Base-by-base conservation (phyloP, 2,113 vertebrate genomes). In the Coregonus clupeaformis region DNA sequence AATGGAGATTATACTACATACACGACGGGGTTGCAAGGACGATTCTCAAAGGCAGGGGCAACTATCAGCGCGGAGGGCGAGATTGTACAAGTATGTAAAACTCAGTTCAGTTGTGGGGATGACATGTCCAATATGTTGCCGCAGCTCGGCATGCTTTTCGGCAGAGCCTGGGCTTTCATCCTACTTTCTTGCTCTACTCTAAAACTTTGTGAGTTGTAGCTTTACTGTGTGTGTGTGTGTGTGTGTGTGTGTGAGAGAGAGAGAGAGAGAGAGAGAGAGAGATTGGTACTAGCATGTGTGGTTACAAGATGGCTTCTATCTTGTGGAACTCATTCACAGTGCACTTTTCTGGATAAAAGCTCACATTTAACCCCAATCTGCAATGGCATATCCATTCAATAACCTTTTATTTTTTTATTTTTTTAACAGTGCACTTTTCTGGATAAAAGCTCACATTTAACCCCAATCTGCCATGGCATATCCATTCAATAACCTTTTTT, bases 21-120 rank as follows among this genome's bases (percentile, higher is more conserved):
- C 93, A 97, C 95, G 85, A 97, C 96, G 25, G 96, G 95, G 79
- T 90, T 98, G 91, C 96, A 97, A 77, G 96, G 96, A 87, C 95
- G 96, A 76, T 98, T 98, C 94, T 96, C 96, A 90, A 91, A 92
- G 86, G 96, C 96, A 12, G 96, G 96, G 85, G 96, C 96, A 92
- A 96, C 95, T 59, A 95, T 97, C 93, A 97, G 96, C 92, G 96
- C 96, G 70, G 96, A 97, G 93, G 96, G 96, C 85, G 96, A 97
- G 92, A 98, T 98, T 91, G 96, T 98, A 86, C 96, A 98, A 95
- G 96, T 98, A 95, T 83, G 92, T 88, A 68, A 18, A 75, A 83
- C 72, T 87, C 47, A 79, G 13, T 78, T 77, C 60, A 27, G 5
- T 71, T 22, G 11, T 63, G 64, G 66, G 59, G 18, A 73, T 73